A percentile compares a stretch with the other conserved stretches of the same genome.
Evolutionary conservation across 2,113 vertebrate species (phyloP).

Genomic region (Ceratotherium simum): DNA sequence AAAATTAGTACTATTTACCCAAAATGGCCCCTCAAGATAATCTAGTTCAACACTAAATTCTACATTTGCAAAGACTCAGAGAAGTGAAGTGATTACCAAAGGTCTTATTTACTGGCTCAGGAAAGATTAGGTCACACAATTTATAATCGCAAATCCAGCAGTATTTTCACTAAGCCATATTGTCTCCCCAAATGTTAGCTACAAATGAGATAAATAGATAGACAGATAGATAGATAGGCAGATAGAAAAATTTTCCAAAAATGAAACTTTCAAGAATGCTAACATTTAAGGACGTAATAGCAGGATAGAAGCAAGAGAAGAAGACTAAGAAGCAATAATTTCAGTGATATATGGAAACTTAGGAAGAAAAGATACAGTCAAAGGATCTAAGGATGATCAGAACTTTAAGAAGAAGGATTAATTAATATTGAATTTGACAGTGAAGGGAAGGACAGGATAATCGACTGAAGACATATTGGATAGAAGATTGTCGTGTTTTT

Average conservation of each 20-base stretch:
- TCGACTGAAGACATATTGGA: neutral
- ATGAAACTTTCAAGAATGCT: neutral
- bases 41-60: neutral
- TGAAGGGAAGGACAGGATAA: neutral
- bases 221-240: neutral
- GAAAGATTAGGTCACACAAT: neutral
- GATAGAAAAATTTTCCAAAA: neutral
- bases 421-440: constrained; percentile 15
- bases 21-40: neutral
- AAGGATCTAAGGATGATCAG: neutral
- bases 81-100: neutral
- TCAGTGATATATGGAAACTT: neutral
- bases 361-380: neutral
- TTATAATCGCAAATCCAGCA: neutral
- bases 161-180: neutral
- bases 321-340: neutral
- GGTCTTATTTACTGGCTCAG: neutral
- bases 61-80: neutral
- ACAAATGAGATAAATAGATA: neutral
- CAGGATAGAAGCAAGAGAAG: neutral
- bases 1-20: neutral
- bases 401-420: neutral
- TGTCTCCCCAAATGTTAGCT: neutral
- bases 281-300: neutral
- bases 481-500: neutral